Percentiles rank a stretch among this genome's conserved stretches.
These are phyloP conservation scores for Cairina moschata DNA, from an alignment of 2,113 vertebrate species.

Conservation along the genomic window DNA sequence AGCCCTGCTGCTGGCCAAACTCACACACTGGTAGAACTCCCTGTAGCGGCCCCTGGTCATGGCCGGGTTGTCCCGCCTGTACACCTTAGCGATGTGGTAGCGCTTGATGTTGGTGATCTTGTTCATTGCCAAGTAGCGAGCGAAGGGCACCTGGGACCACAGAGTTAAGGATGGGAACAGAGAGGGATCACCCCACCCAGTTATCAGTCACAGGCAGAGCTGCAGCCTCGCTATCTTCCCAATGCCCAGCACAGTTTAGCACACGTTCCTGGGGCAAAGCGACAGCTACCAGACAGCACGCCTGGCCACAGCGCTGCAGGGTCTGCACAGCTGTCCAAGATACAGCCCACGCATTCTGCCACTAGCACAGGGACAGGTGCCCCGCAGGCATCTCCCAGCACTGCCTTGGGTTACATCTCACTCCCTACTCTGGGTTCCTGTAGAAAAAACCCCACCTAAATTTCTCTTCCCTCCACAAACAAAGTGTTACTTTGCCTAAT, in stretches of 20 bases:
- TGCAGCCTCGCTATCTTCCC: background rate
- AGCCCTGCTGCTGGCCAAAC: slow-evolving; percentile 25
- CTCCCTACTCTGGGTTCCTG: background rate
- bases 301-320: background rate
- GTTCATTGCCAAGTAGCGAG: slow-evolving; percentile 95
- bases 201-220: background rate
- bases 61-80: slow-evolving; percentile 91
- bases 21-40: slow-evolving; percentile 98
- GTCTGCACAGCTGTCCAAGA: background rate
- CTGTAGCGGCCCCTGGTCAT: slow-evolving; percentile 93
- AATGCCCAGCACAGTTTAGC: background rate
- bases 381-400: background rate
- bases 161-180: slow-evolving; percentile 72
- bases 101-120: slow-evolving; percentile 94
- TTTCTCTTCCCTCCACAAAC: background rate
- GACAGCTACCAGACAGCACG: no score
- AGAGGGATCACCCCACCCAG: background rate
- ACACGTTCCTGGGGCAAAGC: rapidly evolving
- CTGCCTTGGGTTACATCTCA: background rate
- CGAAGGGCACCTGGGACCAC: slow-evolving; percentile 89
- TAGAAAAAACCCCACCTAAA: background rate
- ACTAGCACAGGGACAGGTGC: background rate
- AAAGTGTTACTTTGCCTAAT: rapidly evolving
- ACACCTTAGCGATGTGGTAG: slow-evolving; percentile 94
- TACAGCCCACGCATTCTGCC: rapidly evolving